Conservation (phyloP, 2,888 invertebrate species). For the Dendrolimus pini region DNA sequence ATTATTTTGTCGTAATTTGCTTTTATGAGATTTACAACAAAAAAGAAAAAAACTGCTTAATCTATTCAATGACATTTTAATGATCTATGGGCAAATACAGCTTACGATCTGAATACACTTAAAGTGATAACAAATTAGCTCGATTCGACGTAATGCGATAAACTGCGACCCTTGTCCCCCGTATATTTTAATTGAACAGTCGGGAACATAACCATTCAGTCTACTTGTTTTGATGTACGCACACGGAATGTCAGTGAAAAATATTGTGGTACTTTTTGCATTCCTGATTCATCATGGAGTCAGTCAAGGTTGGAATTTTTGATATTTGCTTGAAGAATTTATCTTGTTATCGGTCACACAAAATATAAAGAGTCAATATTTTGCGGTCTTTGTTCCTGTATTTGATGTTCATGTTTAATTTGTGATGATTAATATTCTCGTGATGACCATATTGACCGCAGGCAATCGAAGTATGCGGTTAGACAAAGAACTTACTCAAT, state of each 20-base stretch:
- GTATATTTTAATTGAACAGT: conserved; percentile 7
- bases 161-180: conserved; percentile 29
- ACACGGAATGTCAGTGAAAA: conserved; percentile 4
- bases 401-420: background rate
- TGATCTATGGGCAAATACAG: conserved; percentile 7
- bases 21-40: too few relatives aligned
- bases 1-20: too few relatives aligned
- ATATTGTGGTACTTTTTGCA: conserved; percentile 4
- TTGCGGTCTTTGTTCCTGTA: background rate
- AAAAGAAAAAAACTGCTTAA: too few relatives aligned
- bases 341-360: background rate
- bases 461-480: too few relatives aligned
- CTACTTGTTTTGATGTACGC: conserved; percentile 4
- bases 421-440: too few relatives aligned
- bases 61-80: too few relatives aligned
- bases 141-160: conserved; percentile 23
- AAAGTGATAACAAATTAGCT: conserved; percentile 24
- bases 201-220: conserved; percentile 14
- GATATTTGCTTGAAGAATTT: background rate
- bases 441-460: too few relatives aligned
- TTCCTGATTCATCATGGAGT: conserved; percentile 4
- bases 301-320: conserved; percentile 7
- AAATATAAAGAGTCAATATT: background rate
- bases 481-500: too few relatives aligned
- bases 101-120: conserved; percentile 15